These are phyloP conservation scores for Drosophila pseudoobscura DNA, from an alignment of 1,140 invertebrate species.

Conservation along the genomic window DNA sequence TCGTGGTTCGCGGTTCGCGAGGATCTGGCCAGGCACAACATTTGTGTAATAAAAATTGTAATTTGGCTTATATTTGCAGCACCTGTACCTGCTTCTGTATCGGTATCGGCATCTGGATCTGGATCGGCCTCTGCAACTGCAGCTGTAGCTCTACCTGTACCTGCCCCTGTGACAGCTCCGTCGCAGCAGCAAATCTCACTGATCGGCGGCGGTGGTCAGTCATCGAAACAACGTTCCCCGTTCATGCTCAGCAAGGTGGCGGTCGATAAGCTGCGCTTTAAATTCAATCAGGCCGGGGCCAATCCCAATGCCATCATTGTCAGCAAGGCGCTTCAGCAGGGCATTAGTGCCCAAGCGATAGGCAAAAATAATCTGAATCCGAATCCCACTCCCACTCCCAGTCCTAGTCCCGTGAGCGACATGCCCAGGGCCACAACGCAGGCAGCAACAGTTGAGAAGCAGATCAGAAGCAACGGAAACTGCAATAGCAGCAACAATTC, in stretches of 20 bases:
- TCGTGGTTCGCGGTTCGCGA: no score
- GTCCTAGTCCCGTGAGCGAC: no score
- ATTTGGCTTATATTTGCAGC: no score
- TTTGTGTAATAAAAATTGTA: no score
- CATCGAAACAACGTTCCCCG: slow-evolving; percentile 43
- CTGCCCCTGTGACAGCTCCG: not conserved
- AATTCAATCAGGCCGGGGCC: slow-evolving; percentile 55
- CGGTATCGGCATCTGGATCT: not conserved
- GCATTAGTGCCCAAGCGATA: no score
- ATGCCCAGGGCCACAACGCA: no score
- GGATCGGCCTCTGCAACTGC: not conserved
- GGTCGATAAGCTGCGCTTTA: slow-evolving; percentile 62
- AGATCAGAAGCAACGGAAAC: not conserved
- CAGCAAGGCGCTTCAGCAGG: slow-evolving; percentile 21
- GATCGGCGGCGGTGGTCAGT: slow-evolving; percentile 42
- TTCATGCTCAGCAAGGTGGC: slow-evolving; percentile 63
- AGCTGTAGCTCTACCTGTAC: not conserved
- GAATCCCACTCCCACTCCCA: no score
- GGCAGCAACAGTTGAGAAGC: no score
- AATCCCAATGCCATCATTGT: slow-evolving; percentile 51
- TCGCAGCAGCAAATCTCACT: slow-evolving; percentile 45
- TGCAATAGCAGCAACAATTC: not conserved
- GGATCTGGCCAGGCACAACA: no score
- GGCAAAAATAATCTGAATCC: no score
- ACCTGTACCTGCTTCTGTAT: slow-evolving; percentile 4